Base-by-base conservation (phyloP, 2,797 vertebrate genomes). In the Martes flavigula region DNA sequence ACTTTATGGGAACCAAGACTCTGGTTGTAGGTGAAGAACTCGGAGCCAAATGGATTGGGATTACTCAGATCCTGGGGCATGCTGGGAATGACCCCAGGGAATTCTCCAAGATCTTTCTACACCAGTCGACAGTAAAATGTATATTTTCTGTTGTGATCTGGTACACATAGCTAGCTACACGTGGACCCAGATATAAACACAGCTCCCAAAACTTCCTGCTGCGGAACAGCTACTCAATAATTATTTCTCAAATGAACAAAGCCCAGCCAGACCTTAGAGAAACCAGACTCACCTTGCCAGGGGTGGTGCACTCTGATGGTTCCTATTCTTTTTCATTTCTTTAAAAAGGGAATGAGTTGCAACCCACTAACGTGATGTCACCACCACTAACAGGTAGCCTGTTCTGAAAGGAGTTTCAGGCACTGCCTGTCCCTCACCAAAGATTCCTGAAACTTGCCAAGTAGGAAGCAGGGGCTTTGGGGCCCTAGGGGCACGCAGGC, bases 361-460 rank as follows among this genome's bases (percentile, higher is more conserved):
- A 84, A 64, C 3, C 46, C 58, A 60, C 32, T 78, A n/a, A 79
- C 9, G 0, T 51, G 66, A 60, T 32, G 32, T 18, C 9, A 4
- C 11, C 27, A 56, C 54, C 18, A n/a, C 43, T 66, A 78, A 56
- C 7, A 84, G 51, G 17, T 27, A 90, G 38, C 56, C n/a, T 38
- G 51, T 13, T 60, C 68, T 95, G 78, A 88, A 48, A 77, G 51
- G 43, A 83, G 9, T 68, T 77, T 68, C 60, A 27, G 54, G 18
- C 21, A 40, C 8, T 62, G 43, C n/a, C 32, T 70, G 38, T 40
- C 8, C 32, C 60, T 91, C 58, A 20, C 0, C 79, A 35, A 62
- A 97, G 95, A 95, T 68, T 15, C 35, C 20, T 35, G 58, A 91
- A 94, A 75, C 23, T 51, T 81, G 54, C 27, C 93, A 72, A 48